Percentiles rank a stretch among this genome's conserved stretches.
phyloP scores from a whole-genome alignment of 2,113 vertebrate species.

The Ondatra zibethicus region DNA sequence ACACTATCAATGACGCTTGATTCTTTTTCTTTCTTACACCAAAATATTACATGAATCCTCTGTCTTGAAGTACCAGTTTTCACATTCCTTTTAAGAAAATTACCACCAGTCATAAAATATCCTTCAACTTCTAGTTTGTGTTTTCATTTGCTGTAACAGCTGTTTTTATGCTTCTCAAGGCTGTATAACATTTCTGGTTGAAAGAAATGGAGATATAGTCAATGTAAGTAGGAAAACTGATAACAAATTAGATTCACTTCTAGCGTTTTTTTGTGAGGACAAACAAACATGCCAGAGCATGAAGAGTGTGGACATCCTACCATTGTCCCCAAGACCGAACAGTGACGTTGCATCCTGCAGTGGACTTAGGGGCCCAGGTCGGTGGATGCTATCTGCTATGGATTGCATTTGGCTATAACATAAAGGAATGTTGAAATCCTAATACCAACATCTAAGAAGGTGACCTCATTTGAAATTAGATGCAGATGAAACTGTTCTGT shows the following conservation, averaged over 20 bases:
- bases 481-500: not conserved
- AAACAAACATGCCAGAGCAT: not conserved
- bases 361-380: not conserved
- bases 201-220: conserved; percentile 9
- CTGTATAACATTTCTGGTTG: not conserved
- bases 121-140: not conserved
- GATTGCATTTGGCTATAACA: not conserved
- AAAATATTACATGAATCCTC: not conserved
- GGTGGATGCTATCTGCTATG: not conserved
- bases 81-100: conserved; percentile 47
- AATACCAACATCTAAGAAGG: not conserved
- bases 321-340: not conserved
- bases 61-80: not conserved
- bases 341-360: not conserved
- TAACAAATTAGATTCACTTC: not conserved
- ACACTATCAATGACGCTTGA: not conserved
- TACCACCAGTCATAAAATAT: not conserved
- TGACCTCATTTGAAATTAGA: not conserved
- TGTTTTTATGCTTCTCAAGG: conserved; percentile 12
- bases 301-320: not conserved
- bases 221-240: not conserved
- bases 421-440: not conserved
- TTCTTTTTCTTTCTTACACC: conserved; percentile 8
- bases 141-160: not conserved
- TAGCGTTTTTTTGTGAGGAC: not conserved